Evolutionary conservation across 2,888 invertebrate species (phyloP), one percentile per base, ranked within the genome.

Genomic region (Scaptomyza parva): DNA sequence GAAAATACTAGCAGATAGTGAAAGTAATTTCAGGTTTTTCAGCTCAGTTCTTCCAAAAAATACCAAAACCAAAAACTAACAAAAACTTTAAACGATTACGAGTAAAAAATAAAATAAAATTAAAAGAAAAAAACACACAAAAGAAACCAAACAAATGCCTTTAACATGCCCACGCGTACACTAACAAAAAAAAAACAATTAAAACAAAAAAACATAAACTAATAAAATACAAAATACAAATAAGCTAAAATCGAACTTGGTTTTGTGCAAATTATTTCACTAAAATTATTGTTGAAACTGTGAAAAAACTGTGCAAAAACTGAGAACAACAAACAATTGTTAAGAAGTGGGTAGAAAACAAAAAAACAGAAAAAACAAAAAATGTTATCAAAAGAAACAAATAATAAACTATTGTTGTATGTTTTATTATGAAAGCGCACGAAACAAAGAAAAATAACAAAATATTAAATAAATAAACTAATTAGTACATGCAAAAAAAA

Each of bases 91-190:
- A 45, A 70, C 50, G 18, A 35, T 67, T 45, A 62, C 24, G 41
- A 60, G 52, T 40, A 39, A 41, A 41, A 39, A 64, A 26, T 3
- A 30, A 17, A 1, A 9, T 9, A 28, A 28, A 45, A 18, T 5
- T 14, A 44, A 26, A 7, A 14, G 53, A 47, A 44, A 53, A 53
- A 64, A 39, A 66, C 17, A 67, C 57, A 73, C 51, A 75, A 74
- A 40, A 65, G 64, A 85, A 84, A 86, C 88, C 86, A 86, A 88
- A 88, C 81, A 89, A 87, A 84, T 87, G 86, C 86, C 86, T 87
- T 87, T 88, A 71, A 88, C 84, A 88, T 83, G 79, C 88, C 88
- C 88, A 88, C 85, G 80, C 88, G 78, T 83, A 88, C 84, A 83
- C 86, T 82, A 68, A 74, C 47, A 26, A 24, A 43, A 55, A 35